These are phyloP conservation scores for Meiosimyza decipiens DNA, from an alignment of 2,888 invertebrate species.

Conservation along the genomic window DNA sequence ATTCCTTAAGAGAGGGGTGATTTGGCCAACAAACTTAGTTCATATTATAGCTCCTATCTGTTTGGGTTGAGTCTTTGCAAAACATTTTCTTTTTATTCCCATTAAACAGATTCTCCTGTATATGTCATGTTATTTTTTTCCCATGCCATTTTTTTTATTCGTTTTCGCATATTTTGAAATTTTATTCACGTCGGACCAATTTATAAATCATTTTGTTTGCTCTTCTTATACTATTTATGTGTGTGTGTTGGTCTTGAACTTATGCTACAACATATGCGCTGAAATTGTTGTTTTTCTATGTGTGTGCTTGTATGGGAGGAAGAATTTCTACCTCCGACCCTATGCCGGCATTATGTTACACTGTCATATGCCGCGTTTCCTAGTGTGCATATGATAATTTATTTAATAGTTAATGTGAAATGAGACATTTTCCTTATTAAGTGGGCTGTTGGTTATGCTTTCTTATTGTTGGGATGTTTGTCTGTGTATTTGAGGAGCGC, in stretches of 20 bases:
- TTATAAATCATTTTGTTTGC: conserved; percentile 62
- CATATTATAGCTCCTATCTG: conserved; percentile 1
- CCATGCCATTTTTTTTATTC: conserved; percentile 10
- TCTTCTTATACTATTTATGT: not conserved
- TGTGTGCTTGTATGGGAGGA: too few species aligned
- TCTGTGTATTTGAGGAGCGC: too few species aligned
- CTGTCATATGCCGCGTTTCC: not conserved
- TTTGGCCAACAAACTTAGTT: conserved; percentile 2
- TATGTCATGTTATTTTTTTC: conserved; percentile 30
- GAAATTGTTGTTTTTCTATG: too few species aligned
- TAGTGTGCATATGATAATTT: not conserved
- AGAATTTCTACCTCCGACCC: too few species aligned
- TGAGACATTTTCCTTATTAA: too few species aligned
- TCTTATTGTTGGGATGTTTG: too few species aligned
- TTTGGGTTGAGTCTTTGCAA: not conserved
- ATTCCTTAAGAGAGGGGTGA: not conserved
- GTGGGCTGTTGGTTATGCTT: too few species aligned
- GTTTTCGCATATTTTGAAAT: conserved; percentile 49
- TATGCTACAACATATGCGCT: too few species aligned
- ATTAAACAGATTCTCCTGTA: conserved; percentile 21
- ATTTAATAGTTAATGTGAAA: too few species aligned
- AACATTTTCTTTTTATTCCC: not conserved
- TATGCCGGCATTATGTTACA: too few species aligned
- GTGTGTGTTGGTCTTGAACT: not conserved
- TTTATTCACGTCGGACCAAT: conserved; percentile 63